Evolutionary conservation across 2,888 invertebrate species (phyloP), one percentile per base, ranked within the genome.

Genomic region (Protonemura montana): DNA sequence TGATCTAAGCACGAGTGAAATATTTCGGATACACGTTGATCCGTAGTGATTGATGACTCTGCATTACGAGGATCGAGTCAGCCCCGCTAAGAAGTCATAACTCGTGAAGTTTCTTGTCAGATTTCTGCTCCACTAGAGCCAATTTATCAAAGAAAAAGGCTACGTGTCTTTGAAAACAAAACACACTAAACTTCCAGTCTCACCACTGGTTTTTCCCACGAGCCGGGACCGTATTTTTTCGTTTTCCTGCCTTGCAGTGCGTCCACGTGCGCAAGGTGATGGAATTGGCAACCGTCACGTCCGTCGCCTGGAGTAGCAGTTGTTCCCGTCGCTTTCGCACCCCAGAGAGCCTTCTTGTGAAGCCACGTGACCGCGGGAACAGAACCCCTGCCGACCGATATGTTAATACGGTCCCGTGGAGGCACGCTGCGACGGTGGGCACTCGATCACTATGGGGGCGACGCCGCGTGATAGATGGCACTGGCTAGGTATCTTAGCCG

Each of bases 1-100:
- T 59, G 59, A 59, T 59, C 59, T 59, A 21, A 21, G 16, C 59
- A 59, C 59, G 16, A 21, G 21, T 21, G 59, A 59, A 59, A 59
- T 59, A 59, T 59, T 59, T 59, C 59, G 59, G 59, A 59, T 59
- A 59, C 59, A 59, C 59, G 59, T 59, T 59, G 59, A 59, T 59
- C 59, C 59, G 59, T 59, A 59, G 59, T 59, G 59, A 59, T 59
- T 59, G 59, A 59, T 59, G 59, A 59, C 59, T 59, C 59, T 10
- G 59, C 59, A 59, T 59, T 59, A 59, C 59, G 59, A 59, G 59
- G 21, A 21, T 59, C 59, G 59, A 59, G 59, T 59, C 59, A 1
- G 59, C 59, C 59, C 59, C 59, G 59, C 59, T 59, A 59, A 59
- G 59, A 59, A 10, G 59, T 59, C 59, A 59, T 59, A 59, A 59